Evolutionary conservation across 1,140 invertebrate genomes (phyloP).

Genomic region (Cryptotermes secundus): DNA sequence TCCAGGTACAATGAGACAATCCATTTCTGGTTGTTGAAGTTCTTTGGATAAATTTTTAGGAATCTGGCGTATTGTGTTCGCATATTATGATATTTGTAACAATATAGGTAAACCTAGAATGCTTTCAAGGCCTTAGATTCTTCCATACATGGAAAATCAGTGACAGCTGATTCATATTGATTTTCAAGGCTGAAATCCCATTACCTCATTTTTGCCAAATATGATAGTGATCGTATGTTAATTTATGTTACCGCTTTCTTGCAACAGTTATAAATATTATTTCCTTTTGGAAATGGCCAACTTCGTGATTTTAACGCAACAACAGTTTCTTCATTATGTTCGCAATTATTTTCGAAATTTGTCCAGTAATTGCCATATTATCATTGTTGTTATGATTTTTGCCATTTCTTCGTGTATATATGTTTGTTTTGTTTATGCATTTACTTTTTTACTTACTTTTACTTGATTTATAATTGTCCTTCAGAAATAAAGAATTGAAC

Average conservation of each 20-base stretch:
- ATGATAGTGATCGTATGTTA: not conserved
- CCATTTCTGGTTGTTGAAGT: not conserved
- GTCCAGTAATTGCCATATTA: too few species aligned
- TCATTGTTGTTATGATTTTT: too few species aligned
- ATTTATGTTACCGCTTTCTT: not conserved
- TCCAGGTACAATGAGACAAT: not conserved
- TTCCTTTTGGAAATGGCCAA: too few species aligned
- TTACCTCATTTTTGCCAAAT: not conserved
- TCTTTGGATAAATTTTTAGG: not conserved
- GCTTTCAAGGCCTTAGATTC: not conserved
- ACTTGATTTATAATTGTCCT: too few species aligned
- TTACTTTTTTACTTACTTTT: too few species aligned
- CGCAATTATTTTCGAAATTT: too few species aligned
- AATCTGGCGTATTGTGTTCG: not conserved
- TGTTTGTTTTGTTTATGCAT: too few species aligned
- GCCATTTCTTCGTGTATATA: too few species aligned
- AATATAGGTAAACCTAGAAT: not conserved
- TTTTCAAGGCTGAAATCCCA: conserved; percentile 29
- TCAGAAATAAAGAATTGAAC: too few species aligned
- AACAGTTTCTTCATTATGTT: too few species aligned
- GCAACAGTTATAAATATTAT: too few species aligned
- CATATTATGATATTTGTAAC: not conserved
- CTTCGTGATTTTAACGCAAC: too few species aligned
- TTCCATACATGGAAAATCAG: not conserved
- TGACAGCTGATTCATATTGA: conserved; percentile 33